Evolutionary conservation across 2,113 vertebrate genomes (phyloP).

Genomic region (Redunca redunca): DNA sequence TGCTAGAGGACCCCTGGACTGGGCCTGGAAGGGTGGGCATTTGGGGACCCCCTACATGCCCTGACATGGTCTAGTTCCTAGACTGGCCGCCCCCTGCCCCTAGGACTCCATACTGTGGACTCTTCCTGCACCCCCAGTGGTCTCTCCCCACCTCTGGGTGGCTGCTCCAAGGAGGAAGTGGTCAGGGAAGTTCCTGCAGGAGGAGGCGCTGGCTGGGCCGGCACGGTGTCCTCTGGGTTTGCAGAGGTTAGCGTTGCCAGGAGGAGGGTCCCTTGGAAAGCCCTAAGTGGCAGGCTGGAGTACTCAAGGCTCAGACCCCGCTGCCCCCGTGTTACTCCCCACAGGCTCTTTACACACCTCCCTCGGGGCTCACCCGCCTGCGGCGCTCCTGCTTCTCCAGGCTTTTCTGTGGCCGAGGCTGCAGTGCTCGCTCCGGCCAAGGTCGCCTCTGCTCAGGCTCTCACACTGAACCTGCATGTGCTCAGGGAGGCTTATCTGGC

Average conservation of each 20-base stretch:
- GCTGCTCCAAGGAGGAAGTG: too few relatives aligned
- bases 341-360: accelerated
- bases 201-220: neutral
- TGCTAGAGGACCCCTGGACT: neutral
- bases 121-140: accelerated
- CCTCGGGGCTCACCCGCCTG: neutral
- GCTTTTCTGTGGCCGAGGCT: neutral
- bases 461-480: neutral
- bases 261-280: neutral
- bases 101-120: neutral
- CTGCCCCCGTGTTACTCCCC: neutral
- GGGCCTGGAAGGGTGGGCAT: neutral
- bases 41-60: neutral
- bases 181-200: neutral
- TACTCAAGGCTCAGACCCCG: accelerated
- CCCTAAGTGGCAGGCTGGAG: neutral
- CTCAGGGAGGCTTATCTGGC: too few relatives aligned
- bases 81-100: neutral
- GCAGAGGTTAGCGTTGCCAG: neutral
- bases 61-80: neutral
- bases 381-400: too few relatives aligned
- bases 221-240: neutral
- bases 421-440: accelerated
- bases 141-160: neutral
- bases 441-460: neutral